Percentiles rank a stretch among this genome's conserved stretches.
Conservation (phyloP, 2,797 vertebrate species). For the Pangasius sanitwongsei region DNA sequence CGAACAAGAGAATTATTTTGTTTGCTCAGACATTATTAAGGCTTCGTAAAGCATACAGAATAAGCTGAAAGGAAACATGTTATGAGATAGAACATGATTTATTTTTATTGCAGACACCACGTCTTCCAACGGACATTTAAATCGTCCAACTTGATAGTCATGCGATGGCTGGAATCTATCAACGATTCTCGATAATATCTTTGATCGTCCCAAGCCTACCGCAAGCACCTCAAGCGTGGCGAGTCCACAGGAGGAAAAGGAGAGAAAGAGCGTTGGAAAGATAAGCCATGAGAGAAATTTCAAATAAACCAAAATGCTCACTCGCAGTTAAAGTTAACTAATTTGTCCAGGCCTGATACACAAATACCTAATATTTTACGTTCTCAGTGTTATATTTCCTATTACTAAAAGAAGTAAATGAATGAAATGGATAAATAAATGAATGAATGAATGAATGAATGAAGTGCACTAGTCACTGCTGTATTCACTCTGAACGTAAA, state of each 20-base stretch:
- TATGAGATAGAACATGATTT: no score
- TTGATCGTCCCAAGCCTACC: not conserved
- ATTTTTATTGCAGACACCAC: no score
- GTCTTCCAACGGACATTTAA: not conserved
- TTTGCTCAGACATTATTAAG: not conserved
- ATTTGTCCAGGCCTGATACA: no score
- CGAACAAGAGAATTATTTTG: not conserved
- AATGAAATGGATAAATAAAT: not conserved
- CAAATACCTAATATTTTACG: not conserved
- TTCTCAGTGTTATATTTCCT: not conserved
- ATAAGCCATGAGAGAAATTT: not conserved
- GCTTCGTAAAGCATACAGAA: no score
- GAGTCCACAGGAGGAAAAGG: not conserved
- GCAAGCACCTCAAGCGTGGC: not conserved
- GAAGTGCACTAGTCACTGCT: not conserved
- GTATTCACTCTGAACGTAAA: not conserved
- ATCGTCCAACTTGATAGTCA: no score
- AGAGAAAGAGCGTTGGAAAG: not conserved
- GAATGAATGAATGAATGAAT: not conserved
- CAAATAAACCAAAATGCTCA: not conserved
- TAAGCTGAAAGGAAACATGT: no score
- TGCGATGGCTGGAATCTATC: no score
- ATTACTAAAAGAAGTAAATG: not conserved
- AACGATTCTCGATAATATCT: not conserved
- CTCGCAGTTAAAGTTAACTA: no score